Conservation (phyloP, 2,888 invertebrate genomes). For the Antheraea yamamai region DNA sequence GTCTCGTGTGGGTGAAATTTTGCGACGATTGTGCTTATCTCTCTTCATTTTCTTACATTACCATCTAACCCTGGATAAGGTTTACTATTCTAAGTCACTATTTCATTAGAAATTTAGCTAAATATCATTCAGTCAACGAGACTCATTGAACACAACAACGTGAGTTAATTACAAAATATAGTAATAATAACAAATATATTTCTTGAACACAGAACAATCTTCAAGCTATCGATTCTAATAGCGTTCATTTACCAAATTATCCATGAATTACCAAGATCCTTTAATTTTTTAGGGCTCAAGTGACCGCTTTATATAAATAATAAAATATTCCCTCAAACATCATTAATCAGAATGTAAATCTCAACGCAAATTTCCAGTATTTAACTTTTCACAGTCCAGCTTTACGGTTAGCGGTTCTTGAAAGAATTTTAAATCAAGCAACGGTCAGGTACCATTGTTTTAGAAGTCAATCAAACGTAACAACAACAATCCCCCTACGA, state of each 20-base stretch:
- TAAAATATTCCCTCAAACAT: neutral
- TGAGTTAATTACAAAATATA: no score
- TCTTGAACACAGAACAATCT: neutral
- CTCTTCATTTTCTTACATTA: no score
- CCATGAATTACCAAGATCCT: neutral
- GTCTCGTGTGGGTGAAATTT: no score
- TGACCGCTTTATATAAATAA: neutral
- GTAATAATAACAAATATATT: neutral
- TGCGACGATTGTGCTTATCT: no score
- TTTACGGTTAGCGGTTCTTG: neutral
- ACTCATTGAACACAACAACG: no score
- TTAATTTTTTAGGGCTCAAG: neutral
- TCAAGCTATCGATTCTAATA: neutral
- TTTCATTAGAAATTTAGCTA: no score
- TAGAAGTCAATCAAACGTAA: neutral
- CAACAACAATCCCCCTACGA: constrained; percentile 10
- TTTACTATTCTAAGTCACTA: no score
- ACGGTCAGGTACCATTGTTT: constrained; percentile 12
- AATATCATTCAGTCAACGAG: no score
- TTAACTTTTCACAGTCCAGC: neutral
- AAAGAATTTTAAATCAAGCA: neutral
- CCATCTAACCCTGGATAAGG: no score
- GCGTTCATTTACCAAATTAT: neutral
- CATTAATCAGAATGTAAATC: neutral
- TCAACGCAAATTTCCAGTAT: neutral